Evolutionary conservation across 2,113 vertebrate genomes (phyloP).

Genomic region (Siphamia tubifer): DNA sequence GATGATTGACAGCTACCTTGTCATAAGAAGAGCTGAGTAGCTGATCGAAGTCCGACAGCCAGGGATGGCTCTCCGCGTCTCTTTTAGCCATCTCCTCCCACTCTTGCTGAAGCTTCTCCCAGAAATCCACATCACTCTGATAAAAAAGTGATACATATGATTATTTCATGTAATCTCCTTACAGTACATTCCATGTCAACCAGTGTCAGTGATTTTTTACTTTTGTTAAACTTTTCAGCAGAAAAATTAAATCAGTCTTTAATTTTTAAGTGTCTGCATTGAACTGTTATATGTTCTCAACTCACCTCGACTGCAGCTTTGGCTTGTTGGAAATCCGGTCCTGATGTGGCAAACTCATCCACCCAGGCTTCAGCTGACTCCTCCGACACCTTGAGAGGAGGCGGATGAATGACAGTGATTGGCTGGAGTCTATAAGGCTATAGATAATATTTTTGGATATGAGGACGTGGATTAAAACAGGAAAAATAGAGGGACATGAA

Average conservation of each 20-base stretch:
- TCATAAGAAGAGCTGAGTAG: conserved; percentile 88
- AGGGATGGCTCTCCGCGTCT: conserved; percentile 95
- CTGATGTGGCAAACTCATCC: conserved; percentile 87
- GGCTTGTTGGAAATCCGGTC: conserved; percentile 93
- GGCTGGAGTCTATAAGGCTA: neutral
- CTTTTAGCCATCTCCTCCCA: conserved; percentile 98
- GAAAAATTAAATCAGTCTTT: too few relatives aligned
- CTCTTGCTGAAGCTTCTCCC: conserved; percentile 98
- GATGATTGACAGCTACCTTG: conserved; percentile 81
- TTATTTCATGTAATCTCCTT: neutral
- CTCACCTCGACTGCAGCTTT: conserved; percentile 96
- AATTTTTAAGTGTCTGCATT: neutral
- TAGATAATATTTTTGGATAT: neutral
- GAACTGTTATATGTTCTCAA: neutral
- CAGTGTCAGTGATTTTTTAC: neutral
- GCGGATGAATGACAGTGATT: conserved; percentile 12
- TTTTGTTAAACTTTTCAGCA: neutral
- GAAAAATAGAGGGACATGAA: conserved; percentile 39
- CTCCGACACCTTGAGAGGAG: conserved; percentile 79
- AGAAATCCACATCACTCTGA: conserved; percentile 98
- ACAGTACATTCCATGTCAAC: neutral
- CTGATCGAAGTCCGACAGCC: conserved; percentile 96
- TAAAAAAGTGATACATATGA: conserved; percentile 6
- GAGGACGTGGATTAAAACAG: conserved; percentile 12
- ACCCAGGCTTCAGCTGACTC: conserved; percentile 97